phyloP scores from a whole-genome alignment of 2,113 vertebrate genomes.

The Platycercus adscitus region DNA sequence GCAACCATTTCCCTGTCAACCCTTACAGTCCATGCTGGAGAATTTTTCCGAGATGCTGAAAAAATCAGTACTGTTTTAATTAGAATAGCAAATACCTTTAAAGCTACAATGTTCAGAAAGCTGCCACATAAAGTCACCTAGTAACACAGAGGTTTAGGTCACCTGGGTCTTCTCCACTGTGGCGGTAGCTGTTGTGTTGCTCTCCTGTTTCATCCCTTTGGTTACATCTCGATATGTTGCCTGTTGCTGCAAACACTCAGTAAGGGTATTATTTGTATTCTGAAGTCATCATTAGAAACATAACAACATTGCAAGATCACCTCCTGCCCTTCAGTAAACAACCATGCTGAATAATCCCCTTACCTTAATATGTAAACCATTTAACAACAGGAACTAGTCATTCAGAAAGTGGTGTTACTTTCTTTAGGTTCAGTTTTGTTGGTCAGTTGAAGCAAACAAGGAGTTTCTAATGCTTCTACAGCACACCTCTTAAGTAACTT shows the following conservation, averaged over 20 bases:
- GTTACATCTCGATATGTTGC: background rate
- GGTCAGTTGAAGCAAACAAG: background rate
- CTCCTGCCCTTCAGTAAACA: background rate
- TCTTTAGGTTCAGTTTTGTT: background rate
- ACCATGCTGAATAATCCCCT: background rate
- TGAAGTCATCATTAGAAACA: background rate
- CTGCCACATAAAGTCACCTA: background rate
- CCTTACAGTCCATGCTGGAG: background rate
- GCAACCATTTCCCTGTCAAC: conserved; percentile 45
- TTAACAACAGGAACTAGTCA: background rate
- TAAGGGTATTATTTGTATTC: background rate
- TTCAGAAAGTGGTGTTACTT: background rate
- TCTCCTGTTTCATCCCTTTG: background rate
- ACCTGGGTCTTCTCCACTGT: background rate
- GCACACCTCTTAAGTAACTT: background rate
- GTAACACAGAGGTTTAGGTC: background rate
- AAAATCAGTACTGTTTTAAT: background rate
- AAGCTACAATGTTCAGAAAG: background rate
- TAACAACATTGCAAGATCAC: background rate
- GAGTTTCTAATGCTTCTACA: background rate
- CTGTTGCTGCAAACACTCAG: background rate
- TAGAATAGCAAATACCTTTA: background rate
- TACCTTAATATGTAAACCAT: background rate
- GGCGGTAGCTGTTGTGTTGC: background rate
- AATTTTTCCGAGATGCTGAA: background rate